phyloP scores from a whole-genome alignment of 2,888 invertebrate species.

The Brachylomia viminalis region DNA sequence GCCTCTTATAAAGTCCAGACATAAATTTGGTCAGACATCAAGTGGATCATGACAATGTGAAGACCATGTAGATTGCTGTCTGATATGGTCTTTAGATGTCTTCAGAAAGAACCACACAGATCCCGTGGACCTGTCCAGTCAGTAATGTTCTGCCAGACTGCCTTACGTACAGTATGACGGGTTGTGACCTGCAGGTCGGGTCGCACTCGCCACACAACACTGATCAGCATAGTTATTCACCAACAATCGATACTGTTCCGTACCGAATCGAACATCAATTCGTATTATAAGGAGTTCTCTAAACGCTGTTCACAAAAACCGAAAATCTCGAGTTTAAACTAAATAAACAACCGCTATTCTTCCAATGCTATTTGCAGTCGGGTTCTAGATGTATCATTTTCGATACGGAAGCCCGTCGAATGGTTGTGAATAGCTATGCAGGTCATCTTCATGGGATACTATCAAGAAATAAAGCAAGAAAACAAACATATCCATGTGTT shows the following conservation, averaged over 20 bases:
- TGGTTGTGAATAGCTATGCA: not conserved
- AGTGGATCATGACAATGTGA: no score
- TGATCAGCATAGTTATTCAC: not conserved
- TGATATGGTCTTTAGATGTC: no score
- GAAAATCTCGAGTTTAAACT: not conserved
- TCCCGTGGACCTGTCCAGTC: no score
- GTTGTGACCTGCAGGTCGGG: not conserved
- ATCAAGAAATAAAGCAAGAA: conserved; percentile 18
- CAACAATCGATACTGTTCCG: not conserved
- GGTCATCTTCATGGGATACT: not conserved
- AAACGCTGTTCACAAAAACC: not conserved
- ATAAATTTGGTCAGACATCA: no score
- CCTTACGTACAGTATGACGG: not conserved
- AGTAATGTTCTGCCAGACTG: not conserved
- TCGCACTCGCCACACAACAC: not conserved
- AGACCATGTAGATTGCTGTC: no score
- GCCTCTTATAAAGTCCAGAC: no score
- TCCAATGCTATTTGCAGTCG: not conserved
- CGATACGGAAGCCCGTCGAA: not conserved
- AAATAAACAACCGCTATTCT: not conserved
- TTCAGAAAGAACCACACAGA: no score
- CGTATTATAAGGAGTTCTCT: not conserved
- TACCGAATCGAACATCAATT: not conserved
- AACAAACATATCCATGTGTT: conserved; percentile 41
- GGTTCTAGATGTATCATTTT: not conserved